Percentiles rank a stretch among this genome's conserved stretches.
These are phyloP conservation scores for Phymastichus coffea DNA, from an alignment of 1,140 invertebrate species.

Conservation along the genomic window DNA sequence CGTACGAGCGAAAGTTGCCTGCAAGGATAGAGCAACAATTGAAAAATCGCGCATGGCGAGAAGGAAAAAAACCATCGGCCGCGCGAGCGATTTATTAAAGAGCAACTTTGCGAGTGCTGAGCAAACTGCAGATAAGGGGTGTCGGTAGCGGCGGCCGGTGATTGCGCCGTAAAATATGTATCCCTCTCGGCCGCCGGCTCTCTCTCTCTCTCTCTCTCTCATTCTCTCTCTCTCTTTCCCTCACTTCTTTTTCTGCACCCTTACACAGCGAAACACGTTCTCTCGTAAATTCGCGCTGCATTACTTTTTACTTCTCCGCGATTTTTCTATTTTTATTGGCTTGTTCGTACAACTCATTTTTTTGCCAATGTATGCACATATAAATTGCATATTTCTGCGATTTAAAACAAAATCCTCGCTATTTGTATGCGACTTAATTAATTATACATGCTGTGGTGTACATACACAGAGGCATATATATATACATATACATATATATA, in stretches of 20 bases:
- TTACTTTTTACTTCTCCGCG: conserved; percentile 1
- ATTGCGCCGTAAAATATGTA: conserved; percentile 57
- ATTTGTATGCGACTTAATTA: neutral
- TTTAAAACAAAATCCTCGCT: neutral
- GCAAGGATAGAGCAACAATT: too few species aligned
- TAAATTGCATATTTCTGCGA: neutral
- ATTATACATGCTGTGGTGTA: too few species aligned
- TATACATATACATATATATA: too few species aligned
- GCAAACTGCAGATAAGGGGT: conserved; percentile 55
- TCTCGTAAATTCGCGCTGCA: conserved; percentile 16
- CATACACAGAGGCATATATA: too few species aligned
- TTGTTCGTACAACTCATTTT: neutral
- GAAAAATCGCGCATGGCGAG: too few species aligned
- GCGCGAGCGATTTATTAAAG: conserved; percentile 11
- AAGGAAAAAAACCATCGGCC: too few species aligned
- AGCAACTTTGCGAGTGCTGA: conserved; percentile 48
- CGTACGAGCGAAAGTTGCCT: too few species aligned
- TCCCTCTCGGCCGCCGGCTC: conserved; percentile 39
- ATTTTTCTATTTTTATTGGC: neutral
- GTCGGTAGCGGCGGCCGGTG: too few species aligned
- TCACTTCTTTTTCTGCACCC: conserved; percentile 11
- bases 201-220: too few species aligned
- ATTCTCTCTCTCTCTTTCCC: neutral
- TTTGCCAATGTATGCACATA: neutral
- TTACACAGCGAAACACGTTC: neutral